Percentiles rank a stretch among this genome's conserved stretches.
Conservation (phyloP, 2,113 vertebrate species). For the Arothron firmamentum region DNA sequence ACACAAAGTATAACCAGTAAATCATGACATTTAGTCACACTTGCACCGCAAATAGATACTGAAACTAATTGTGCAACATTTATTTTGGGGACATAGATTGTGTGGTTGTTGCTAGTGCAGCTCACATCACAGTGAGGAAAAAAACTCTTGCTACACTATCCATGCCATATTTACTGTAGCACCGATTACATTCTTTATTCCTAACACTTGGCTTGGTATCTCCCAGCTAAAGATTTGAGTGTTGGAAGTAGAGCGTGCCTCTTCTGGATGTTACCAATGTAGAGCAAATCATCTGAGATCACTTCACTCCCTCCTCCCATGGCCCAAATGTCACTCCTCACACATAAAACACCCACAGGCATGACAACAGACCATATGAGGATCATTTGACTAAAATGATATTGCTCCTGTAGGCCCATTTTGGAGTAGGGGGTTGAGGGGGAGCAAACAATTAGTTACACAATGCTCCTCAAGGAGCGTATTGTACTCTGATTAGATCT, state of each 20-base stretch:
- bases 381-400: slow-evolving; percentile 66
- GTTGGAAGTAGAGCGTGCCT: slow-evolving; percentile 5
- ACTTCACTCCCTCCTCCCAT: slow-evolving; percentile 21
- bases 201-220: not conserved
- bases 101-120: not conserved
- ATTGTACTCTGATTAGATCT: slow-evolving; percentile 21
- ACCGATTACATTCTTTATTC: not conserved
- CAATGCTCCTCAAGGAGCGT: slow-evolving; percentile 31
- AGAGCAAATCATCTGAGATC: slow-evolving; percentile 11
- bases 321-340: slow-evolving; percentile 16
- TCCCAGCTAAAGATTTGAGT: not conserved
- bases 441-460: slow-evolving; percentile 40
- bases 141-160: no score
- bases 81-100: no score
- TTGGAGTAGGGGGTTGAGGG: slow-evolving; percentile 1
- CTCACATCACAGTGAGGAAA: no score
- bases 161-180: no score
- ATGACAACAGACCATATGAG: slow-evolving; percentile 55
- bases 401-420: slow-evolving; percentile 52
- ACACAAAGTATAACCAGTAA: not conserved
- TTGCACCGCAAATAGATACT: no score
- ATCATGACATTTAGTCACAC: not conserved
- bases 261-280: slow-evolving; percentile 3
- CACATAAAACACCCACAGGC: slow-evolving; percentile 36
- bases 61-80: no score